Percentiles rank a stretch among this genome's conserved stretches.
Evolutionary conservation across 2,888 invertebrate species (phyloP).

Genomic region (Phymatocera aterrima): DNA sequence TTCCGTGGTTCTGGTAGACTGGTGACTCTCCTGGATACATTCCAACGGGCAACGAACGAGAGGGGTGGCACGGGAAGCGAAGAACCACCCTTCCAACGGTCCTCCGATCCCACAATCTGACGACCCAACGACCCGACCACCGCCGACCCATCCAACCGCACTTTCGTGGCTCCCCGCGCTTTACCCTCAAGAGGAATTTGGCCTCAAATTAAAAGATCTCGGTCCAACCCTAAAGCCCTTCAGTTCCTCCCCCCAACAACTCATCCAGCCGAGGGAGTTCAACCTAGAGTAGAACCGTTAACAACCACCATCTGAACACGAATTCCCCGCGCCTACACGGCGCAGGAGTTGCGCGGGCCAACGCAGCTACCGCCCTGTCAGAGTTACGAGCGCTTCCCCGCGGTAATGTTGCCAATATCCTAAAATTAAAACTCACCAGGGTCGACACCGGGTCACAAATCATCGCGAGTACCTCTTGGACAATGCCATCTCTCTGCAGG

Average conservation of each 20-base stretch:
- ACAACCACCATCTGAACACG: slow-evolving; percentile 42
- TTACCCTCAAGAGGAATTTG: slow-evolving; percentile 72
- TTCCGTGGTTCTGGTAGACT: slow-evolving; percentile 2
- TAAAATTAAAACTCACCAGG: slow-evolving; percentile 64
- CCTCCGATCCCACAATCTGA: slow-evolving; percentile 40
- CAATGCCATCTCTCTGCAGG: slow-evolving; percentile 46
- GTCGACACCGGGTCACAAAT: slow-evolving; percentile 59
- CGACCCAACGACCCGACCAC: slow-evolving; percentile 42
- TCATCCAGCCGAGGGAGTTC: slow-evolving; percentile 35
- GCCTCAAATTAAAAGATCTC: slow-evolving; percentile 74
- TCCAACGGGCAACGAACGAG: slow-evolving; percentile 13
- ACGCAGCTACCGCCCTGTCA: slow-evolving; percentile 39
- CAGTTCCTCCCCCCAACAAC: slow-evolving; percentile 28
- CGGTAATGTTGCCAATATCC: slow-evolving; percentile 61
- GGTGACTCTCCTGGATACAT: slow-evolving; percentile 29
- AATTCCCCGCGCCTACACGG: slow-evolving; percentile 37
- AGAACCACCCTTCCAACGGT: slow-evolving; percentile 54
- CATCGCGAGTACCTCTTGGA: slow-evolving; percentile 56
- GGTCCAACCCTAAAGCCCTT: slow-evolving; percentile 52
- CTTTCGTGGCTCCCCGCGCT: slow-evolving; percentile 65
- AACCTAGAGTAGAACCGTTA: slow-evolving; percentile 50
- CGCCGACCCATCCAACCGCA: slow-evolving; percentile 64
- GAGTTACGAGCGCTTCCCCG: slow-evolving; percentile 45
- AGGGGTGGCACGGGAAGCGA: slow-evolving; percentile 56
- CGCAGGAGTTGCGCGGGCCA: slow-evolving; percentile 28